A percentile compares a stretch with the other conserved stretches of the same genome.
These are phyloP conservation scores for Acrobasis consociella DNA, from an alignment of 2,888 invertebrate species.

Conservation along the genomic window DNA sequence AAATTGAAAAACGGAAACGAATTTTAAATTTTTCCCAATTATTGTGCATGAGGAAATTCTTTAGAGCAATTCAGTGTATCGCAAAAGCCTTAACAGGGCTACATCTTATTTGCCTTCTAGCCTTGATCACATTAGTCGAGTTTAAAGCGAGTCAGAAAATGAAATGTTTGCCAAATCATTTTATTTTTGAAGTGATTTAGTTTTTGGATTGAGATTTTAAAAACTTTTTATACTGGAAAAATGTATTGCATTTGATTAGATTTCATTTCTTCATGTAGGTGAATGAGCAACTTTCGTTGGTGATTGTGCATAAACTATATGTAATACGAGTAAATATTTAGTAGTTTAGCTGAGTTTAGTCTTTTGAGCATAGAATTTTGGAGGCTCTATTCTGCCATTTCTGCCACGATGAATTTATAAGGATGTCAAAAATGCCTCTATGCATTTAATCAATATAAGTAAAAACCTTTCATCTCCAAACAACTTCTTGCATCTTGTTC, in stretches of 20 bases:
- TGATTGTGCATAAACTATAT: too few relatives aligned
- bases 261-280: too few relatives aligned
- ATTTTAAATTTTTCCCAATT: conserved; percentile 64
- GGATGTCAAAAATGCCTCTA: too few relatives aligned
- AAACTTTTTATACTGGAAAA: not conserved
- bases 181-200: not conserved
- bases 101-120: conserved; percentile 40
- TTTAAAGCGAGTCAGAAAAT: not conserved
- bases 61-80: conserved; percentile 59
- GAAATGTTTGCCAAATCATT: not conserved
- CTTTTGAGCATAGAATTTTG: too few relatives aligned
- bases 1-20: conserved; percentile 50
- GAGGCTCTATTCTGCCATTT: too few relatives aligned
- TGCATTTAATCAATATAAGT: not conserved
- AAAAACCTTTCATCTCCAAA: not conserved
- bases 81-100: conserved; percentile 48
- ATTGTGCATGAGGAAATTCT: conserved; percentile 68
- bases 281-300: too few relatives aligned
- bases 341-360: too few relatives aligned
- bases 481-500: not conserved
- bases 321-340: too few relatives aligned
- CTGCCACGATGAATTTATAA: too few relatives aligned
- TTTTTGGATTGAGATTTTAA: not conserved
- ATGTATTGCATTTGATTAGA: too few relatives aligned
- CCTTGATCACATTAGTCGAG: not conserved